phyloP scores from a whole-genome alignment of 2,797 vertebrate genomes.

The Urocyon cinereoargenteus region DNA sequence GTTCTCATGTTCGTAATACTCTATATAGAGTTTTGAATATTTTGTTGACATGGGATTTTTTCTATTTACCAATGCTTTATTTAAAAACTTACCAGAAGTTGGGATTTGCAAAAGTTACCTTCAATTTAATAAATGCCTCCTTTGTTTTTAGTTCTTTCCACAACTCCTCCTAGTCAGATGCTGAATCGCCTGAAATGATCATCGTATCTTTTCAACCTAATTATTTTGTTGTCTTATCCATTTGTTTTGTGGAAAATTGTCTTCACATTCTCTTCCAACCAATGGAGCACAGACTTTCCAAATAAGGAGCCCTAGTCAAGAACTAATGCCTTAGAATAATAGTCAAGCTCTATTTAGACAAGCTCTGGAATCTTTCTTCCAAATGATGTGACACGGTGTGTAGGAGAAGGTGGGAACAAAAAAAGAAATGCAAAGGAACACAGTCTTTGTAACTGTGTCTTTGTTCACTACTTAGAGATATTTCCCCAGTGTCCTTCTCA shows the following conservation, averaged over 20 bases:
- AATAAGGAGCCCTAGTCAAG: neutral
- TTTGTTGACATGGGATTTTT: neutral
- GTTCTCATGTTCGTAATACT: neutral
- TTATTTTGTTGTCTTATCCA: neutral
- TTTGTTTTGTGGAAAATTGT: neutral
- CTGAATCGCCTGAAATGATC: neutral
- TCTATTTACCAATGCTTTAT: neutral
- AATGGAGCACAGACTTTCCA: neutral
- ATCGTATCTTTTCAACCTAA: neutral
- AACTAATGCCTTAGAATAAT: neutral
- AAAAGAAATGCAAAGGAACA: neutral
- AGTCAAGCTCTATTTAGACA: neutral
- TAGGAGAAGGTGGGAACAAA: neutral
- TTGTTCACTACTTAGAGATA: neutral
- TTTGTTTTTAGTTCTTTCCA: neutral
- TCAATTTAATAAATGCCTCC: neutral
- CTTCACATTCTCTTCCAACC: neutral
- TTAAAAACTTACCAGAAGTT: neutral
- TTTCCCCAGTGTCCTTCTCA: conserved; percentile 43
- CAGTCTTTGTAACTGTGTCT: neutral
- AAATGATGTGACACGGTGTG: neutral
- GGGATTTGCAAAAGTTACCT: neutral
- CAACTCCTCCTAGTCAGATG: neutral
- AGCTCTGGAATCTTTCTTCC: neutral
- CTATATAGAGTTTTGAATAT: neutral